phyloP scores from a whole-genome alignment of 2,797 vertebrate species.

The Hirundo rustica region DNA sequence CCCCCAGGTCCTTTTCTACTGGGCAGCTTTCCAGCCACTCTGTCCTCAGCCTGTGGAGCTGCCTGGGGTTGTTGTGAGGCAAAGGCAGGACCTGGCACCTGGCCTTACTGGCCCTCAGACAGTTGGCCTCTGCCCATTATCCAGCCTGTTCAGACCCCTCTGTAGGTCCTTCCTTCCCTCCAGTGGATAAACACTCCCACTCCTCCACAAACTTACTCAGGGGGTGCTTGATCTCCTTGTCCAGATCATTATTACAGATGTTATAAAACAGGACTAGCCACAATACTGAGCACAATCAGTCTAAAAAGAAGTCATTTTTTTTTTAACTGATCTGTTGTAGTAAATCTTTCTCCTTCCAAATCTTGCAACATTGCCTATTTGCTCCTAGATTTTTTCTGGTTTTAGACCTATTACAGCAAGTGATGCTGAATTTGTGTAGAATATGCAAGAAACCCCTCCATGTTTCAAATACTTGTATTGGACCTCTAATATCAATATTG shows the following conservation, averaged over 20 bases:
- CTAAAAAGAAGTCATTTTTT: neutral
- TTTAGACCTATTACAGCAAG: neutral
- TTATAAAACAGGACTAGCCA: neutral
- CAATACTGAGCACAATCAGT: neutral
- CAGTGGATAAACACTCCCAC: neutral
- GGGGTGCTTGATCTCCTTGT: neutral
- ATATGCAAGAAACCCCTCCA: neutral
- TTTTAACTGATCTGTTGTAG: neutral
- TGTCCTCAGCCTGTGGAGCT: neutral
- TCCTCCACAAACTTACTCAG: neutral
- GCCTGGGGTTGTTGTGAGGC: neutral
- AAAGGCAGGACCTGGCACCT: neutral
- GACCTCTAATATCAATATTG: neutral
- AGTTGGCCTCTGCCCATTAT: accelerated
- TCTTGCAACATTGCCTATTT: neutral
- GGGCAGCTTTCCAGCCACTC: neutral
- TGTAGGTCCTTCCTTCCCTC: neutral
- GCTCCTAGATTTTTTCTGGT: neutral
- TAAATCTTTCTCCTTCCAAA: neutral
- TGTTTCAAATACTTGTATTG: neutral
- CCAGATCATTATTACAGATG: neutral
- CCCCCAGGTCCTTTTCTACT: neutral
- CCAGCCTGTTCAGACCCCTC: neutral
- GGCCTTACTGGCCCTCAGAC: neutral
- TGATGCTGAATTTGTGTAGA: neutral